phyloP scores from a whole-genome alignment of 2,888 invertebrate genomes.

The Barypeithes pellucidus region DNA sequence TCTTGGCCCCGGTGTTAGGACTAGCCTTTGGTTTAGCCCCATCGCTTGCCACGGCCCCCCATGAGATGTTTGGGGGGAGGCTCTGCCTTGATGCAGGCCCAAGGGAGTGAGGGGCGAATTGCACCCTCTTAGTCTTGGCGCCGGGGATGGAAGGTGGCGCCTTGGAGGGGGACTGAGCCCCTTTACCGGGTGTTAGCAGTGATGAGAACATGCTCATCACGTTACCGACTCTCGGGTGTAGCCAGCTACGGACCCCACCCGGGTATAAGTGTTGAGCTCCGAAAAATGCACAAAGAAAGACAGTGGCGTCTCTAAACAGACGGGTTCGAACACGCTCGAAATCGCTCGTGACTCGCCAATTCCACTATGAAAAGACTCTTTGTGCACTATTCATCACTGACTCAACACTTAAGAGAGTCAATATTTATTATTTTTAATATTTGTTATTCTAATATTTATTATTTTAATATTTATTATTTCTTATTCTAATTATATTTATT shows the following conservation, averaged over 20 bases:
- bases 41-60: too few relatives aligned
- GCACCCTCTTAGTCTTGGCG: neutral
- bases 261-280: neutral
- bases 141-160: neutral
- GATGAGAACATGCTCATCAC: neutral
- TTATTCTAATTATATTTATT: too few relatives aligned
- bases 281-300: neutral
- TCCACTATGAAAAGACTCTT: neutral
- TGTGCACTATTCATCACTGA: neutral
- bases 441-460: too few relatives aligned
- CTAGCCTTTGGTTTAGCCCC: conserved; percentile 1
- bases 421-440: too few relatives aligned
- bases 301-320: neutral
- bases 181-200: neutral
- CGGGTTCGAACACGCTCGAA: neutral
- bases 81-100: neutral
- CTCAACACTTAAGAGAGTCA: neutral
- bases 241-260: neutral
- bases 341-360: neutral
- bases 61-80: conserved; percentile 1
- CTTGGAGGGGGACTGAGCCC: neutral
- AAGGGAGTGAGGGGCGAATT: neutral
- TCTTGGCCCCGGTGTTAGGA: conserved; percentile 1
- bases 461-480: too few relatives aligned
- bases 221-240: conserved; percentile 27